These are phyloP conservation scores for Myotis planiceps DNA, from an alignment of 2,797 vertebrate genomes.

Conservation along the genomic window DNA sequence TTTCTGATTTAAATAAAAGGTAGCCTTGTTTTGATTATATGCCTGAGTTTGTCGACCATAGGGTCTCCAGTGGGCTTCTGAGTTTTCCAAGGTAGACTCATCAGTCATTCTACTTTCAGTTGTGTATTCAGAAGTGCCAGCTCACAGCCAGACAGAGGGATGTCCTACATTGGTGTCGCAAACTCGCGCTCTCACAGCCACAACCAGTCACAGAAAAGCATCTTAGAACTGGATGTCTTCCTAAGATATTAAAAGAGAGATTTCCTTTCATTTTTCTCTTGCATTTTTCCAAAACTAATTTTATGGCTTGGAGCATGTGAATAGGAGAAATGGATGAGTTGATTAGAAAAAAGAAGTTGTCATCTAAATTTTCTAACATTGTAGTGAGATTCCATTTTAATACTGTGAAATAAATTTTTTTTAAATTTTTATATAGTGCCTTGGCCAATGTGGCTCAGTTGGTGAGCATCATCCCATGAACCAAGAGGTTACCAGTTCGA, in stretches of 20 bases:
- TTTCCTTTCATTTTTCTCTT: neutral
- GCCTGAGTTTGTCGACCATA: neutral
- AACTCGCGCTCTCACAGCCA: neutral
- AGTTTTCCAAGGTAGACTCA: neutral
- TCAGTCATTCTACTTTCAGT: neutral
- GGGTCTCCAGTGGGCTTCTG: constrained; percentile 28
- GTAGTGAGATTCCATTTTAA: neutral
- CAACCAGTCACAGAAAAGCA: neutral
- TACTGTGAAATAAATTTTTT: neutral
- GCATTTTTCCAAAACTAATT: constrained; percentile 22
- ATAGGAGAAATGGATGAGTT: neutral
- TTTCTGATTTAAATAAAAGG: constrained; percentile 16
- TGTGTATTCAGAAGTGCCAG: neutral
- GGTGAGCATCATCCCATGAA: neutral
- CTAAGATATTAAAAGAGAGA: neutral
- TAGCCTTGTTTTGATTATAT: constrained; percentile 24
- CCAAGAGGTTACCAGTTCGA: neutral
- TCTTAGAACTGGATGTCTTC: neutral
- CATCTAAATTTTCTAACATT: neutral
- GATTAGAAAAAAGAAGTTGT: neutral
- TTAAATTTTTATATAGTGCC: neutral
- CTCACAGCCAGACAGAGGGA: neutral
- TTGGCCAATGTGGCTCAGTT: neutral
- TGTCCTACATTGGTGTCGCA: fast-evolving
- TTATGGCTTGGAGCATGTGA: neutral